Percentiles rank a stretch among this genome's conserved stretches.
Conservation (phyloP, 37 sponge, comb jelly and placozoan species). For the Axinella damicornis region DNA sequence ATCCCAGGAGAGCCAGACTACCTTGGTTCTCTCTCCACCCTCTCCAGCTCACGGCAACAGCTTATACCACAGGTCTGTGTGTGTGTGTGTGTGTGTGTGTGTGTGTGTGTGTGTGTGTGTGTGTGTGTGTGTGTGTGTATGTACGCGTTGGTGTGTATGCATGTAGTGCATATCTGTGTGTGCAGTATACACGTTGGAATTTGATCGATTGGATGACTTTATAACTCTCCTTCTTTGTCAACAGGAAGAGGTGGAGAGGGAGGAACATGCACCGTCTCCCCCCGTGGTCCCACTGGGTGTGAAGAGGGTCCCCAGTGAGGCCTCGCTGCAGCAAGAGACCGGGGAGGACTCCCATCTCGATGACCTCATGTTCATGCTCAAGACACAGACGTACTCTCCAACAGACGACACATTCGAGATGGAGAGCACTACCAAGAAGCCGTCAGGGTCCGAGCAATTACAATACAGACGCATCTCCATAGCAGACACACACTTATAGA, state of each 20-base stretch:
- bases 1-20: constrained; percentile 55
- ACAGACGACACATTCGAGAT: constrained; percentile 23
- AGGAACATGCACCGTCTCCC: not conserved
- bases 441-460: constrained; percentile 63
- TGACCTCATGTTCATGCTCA: constrained; percentile 78
- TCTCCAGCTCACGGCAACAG: constrained; percentile 18
- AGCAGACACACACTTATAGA: constrained; percentile 85
- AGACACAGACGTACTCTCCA: constrained; percentile 54
- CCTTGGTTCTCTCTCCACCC: constrained; percentile 29
- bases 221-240: no score
- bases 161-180: no score
- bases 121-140: not conserved
- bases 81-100: no score
- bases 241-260: not conserved
- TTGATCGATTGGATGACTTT: no score
- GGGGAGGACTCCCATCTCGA: constrained; percentile 67
- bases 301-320: not conserved
- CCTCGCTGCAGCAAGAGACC: not conserved
- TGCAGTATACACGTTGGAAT: no score
- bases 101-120: not conserved
- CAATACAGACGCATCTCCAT: constrained; percentile 82
- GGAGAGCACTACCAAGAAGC: not conserved
- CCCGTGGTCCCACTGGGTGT: constrained; percentile 23
- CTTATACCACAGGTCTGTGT: not conserved
- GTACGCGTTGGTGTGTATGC: not conserved